Evolutionary conservation across 2,113 vertebrate genomes (phyloP).

Genomic region (Noctilio leporinus): DNA sequence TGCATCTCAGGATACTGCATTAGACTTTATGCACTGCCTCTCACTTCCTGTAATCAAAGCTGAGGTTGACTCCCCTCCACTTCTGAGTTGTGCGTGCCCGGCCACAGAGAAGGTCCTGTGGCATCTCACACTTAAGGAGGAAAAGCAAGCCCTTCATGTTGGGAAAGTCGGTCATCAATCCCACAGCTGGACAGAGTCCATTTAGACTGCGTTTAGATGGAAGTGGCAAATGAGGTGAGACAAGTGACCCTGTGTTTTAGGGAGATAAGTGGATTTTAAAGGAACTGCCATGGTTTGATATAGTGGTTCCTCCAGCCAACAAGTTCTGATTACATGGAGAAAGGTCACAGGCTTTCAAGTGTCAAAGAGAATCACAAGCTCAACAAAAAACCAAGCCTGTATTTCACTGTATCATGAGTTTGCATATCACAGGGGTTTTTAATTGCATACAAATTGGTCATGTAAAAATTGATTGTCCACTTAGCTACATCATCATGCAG

Average conservation of each 20-base stretch:
- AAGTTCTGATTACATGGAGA: not conserved
- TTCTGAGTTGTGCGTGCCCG: not conserved
- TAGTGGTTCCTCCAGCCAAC: not conserved
- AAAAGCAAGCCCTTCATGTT: not conserved
- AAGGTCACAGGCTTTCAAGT: not conserved
- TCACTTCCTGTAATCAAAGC: not conserved
- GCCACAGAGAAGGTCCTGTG: not conserved
- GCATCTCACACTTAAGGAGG: not conserved
- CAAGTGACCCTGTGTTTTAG: not conserved
- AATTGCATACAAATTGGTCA: not conserved
- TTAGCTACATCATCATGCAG: not conserved
- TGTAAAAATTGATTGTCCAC: not conserved
- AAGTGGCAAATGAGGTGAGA: not conserved
- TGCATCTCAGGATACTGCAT: not conserved
- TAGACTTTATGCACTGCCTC: not conserved
- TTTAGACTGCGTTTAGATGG: not conserved
- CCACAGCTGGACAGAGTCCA: not conserved
- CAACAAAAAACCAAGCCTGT: not conserved
- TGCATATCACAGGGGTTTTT: not conserved
- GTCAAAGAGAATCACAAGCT: not conserved
- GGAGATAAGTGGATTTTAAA: not conserved
- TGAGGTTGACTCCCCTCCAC: not conserved
- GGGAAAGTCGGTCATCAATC: not conserved
- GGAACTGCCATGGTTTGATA: not conserved
- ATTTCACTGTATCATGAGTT: not conserved